phyloP scores from a whole-genome alignment of 2,888 invertebrate species.

The Muschampia plurimacula region DNA sequence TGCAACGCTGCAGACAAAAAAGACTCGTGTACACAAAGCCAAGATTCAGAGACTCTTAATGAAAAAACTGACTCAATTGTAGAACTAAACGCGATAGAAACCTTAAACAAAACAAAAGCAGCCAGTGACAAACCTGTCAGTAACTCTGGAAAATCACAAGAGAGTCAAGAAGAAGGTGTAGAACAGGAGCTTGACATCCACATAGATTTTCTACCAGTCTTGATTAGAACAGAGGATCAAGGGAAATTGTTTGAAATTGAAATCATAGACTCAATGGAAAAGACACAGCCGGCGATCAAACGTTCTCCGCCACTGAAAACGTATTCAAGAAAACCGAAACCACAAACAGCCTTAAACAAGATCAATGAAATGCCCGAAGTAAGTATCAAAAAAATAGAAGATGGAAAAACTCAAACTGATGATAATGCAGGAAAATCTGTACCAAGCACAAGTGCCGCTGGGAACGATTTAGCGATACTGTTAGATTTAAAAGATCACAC shows the following conservation, averaged over 20 bases:
- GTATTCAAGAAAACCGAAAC: background rate
- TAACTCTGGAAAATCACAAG: slow-evolving; percentile 16
- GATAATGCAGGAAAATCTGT: background rate
- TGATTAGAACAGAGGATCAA: slow-evolving; percentile 46
- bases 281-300: background rate
- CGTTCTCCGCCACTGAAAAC: background rate
- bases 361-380: slow-evolving; percentile 22
- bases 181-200: slow-evolving; percentile 42
- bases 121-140: background rate
- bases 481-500: background rate
- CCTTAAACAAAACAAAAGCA: background rate
- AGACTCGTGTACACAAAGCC: background rate
- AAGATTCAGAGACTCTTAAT: background rate
- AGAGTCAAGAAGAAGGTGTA: slow-evolving; percentile 8
- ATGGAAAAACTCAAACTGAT: background rate
- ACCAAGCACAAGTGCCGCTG: background rate
- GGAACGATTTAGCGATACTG: background rate
- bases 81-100: background rate
- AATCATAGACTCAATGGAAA: slow-evolving; percentile 43
- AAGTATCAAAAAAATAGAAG: slow-evolving; percentile 13
- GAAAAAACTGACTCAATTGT: background rate
- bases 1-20: background rate
- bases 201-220: slow-evolving; percentile 48
- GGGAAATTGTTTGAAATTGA: slow-evolving; percentile 52
- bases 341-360: background rate